Conservation (phyloP, 2,888 invertebrate species). For the Cantharis lateralis region DNA sequence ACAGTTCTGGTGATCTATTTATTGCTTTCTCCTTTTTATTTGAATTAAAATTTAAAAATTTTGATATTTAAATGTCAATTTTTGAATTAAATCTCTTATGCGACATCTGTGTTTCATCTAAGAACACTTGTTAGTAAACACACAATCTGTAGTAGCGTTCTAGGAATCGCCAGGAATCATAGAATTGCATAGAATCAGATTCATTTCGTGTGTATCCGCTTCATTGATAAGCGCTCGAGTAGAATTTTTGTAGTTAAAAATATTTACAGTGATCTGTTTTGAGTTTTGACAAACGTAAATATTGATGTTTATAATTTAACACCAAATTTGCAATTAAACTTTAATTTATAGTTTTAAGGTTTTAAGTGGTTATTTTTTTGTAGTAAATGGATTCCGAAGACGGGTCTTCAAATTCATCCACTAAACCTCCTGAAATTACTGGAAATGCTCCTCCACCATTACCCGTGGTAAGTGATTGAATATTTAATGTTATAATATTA, state of each 20-base stretch:
- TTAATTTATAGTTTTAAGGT: not conserved
- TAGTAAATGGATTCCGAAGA: conserved; percentile 25
- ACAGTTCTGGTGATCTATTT: too few species aligned
- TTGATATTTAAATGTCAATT: not conserved
- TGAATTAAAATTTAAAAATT: too few species aligned
- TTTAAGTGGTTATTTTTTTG: not conserved
- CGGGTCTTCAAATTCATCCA: conserved; percentile 32
- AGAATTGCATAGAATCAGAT: not conserved
- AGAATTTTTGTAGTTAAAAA: not conserved
- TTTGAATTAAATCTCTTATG: not conserved
- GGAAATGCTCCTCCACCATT: conserved; percentile 47
- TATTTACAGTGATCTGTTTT: not conserved
- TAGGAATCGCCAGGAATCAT: not conserved
- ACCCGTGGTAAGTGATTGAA: conserved; percentile 41
- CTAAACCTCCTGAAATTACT: conserved; percentile 44
- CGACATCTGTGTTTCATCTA: not conserved
- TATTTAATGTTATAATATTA: not conserved
- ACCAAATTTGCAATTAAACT: not conserved
- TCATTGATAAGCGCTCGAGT: not conserved
- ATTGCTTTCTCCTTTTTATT: too few species aligned
- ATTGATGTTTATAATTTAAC: not conserved
- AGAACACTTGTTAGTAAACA: not conserved
- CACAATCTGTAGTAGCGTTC: not conserved
- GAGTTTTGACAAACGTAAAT: not conserved
- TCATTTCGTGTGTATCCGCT: not conserved